phyloP scores from a whole-genome alignment of 2,888 invertebrate species.

The Lepetodrilus schrolli region DNA sequence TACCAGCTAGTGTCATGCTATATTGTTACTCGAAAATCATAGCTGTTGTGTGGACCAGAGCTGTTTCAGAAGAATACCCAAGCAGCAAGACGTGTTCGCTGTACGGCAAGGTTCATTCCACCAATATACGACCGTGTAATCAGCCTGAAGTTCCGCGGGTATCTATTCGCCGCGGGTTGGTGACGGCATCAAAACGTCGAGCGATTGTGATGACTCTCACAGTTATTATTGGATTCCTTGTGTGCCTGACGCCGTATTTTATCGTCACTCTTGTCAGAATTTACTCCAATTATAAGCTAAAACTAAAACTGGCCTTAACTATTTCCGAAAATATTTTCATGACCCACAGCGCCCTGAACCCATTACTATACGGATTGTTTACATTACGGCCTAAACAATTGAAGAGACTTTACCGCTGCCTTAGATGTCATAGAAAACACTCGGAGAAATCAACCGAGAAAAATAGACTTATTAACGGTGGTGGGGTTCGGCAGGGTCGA shows the following conservation, averaged over 20 bases:
- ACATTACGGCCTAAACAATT: conserved; percentile 48
- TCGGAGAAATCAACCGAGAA: not conserved
- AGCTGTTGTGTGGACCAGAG: conserved; percentile 74
- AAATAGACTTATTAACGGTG: conserved; percentile 11
- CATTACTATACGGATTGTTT: conserved; percentile 76
- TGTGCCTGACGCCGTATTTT: conserved; percentile 76
- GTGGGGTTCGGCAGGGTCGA: not conserved
- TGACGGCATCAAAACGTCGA: conserved; percentile 74
- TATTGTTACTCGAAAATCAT: conserved; percentile 76
- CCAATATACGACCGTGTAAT: not conserved
- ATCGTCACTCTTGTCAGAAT: conserved; percentile 75
- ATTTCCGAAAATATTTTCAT: conserved; percentile 70
- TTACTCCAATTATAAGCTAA: conserved; percentile 69
- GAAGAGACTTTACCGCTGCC: conserved; percentile 24
- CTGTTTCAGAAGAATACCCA: conserved; percentile 34
- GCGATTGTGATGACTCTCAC: conserved; percentile 76
- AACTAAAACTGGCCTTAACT: conserved; percentile 54
- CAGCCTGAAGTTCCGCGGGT: conserved; percentile 52
- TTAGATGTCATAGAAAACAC: not conserved
- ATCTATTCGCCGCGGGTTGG: conserved; percentile 59
- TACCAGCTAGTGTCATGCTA: conserved; percentile 75
- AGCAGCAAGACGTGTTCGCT: not conserved
- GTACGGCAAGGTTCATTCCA: not conserved
- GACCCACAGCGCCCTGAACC: conserved; percentile 75
- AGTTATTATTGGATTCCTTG: conserved; percentile 76